Evolutionary conservation across 2,797 vertebrate species (phyloP), one percentile per base, ranked within the genome.

Genomic region (Holocentrus rufus): DNA sequence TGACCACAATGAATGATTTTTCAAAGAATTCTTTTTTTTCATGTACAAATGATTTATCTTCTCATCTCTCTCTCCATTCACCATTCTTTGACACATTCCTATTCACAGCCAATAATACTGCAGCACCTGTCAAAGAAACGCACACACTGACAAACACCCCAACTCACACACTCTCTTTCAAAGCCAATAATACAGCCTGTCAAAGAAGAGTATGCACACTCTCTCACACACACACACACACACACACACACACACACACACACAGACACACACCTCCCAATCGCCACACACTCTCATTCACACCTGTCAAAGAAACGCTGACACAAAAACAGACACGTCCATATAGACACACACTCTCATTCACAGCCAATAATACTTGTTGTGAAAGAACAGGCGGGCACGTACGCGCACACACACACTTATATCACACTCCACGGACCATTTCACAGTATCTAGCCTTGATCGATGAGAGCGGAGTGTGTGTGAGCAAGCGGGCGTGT

Each of bases 391-490:
- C 52, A 63, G 61, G 61, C 25, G 65, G 15, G 27, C 53, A 39
- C 15, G 31, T 46, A 50, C n/a, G 18, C 67, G 69, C 65, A 22
- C 56, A 66, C 57, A 39, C 53, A 55, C 53, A 27, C 53, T 7
- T 13, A 30, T 2, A 55, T 11, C 2, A 36, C 67, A 77, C 81
- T 67, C 66, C 69, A 77, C 69, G 57, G 56, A 64, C 36, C 69
- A 67, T 81, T 84, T 81, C 23, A 73, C 62, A 79, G 54, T 59
- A 62, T 79, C 71, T 62, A 66, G 60, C 63, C 76, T 68, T 73
- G 56, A 80, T 80, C 42, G 54, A 65, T 22, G 63, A 55, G 50
- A 53, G 58, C n/a, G 6, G 49, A 8, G 49, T 52, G 49, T 52
- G 49, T 52, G 49, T 47, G 44, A 17, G n/a, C n/a, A n/a, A n/a